These are phyloP conservation scores for Aythya baeri DNA, from an alignment of 2,113 vertebrate genomes.

Conservation along the genomic window DNA sequence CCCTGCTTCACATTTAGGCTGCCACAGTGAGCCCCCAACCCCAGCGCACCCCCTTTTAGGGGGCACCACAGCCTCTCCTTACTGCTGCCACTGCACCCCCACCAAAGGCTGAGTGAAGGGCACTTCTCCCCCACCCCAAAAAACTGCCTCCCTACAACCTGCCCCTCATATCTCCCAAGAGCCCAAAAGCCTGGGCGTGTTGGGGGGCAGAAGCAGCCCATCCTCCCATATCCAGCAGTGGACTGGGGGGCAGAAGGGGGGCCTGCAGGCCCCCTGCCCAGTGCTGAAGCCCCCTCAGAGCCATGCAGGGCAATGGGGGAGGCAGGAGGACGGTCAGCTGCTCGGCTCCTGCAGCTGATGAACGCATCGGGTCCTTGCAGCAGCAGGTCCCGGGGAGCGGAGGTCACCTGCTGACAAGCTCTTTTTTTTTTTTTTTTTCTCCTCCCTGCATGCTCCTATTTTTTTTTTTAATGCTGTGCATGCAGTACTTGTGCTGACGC, in stretches of 20 bases:
- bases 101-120: background rate
- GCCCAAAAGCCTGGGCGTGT: background rate
- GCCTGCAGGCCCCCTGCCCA: slow-evolving; percentile 19
- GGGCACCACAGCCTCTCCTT: too few species aligned
- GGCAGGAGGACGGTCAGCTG: background rate
- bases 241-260: too few species aligned
- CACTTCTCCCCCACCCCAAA: background rate
- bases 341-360: slow-evolving; percentile 37
- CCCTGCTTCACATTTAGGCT: background rate
- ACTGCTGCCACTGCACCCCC: too few species aligned
- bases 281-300: background rate
- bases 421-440: slow-evolving; percentile 4
- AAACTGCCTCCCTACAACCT: background rate
- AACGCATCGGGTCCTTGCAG: slow-evolving; percentile 60
- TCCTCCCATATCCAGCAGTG: too few species aligned
- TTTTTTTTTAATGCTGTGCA: slow-evolving; percentile 61
- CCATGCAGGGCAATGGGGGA: background rate
- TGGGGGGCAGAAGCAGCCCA: too few species aligned
- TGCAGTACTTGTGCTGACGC: slow-evolving; percentile 70
- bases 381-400: slow-evolving; percentile 47
- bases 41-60: too few species aligned
- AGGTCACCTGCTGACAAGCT: slow-evolving; percentile 61
- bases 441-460: slow-evolving; percentile 51
- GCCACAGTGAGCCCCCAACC: background rate
- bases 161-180: background rate